phyloP scores from a whole-genome alignment of 2,888 invertebrate genomes.

The Cataglyphis altisquamis region DNA sequence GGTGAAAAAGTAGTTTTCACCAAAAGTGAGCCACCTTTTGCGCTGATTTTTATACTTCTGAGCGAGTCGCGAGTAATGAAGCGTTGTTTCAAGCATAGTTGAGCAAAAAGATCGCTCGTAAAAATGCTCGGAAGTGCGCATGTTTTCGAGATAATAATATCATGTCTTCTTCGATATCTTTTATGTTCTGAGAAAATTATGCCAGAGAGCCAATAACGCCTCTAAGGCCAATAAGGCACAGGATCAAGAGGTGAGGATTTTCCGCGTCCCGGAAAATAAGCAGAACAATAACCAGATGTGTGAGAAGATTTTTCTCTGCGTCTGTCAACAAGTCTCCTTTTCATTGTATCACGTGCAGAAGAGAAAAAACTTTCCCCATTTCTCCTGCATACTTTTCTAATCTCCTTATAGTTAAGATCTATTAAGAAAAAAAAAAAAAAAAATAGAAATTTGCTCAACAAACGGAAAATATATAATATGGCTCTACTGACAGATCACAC shows the following conservation, averaged over 20 bases:
- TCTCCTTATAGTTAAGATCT: neutral
- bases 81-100: slow-evolving; percentile 52
- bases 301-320: neutral
- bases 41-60: slow-evolving; percentile 61
- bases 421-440: neutral
- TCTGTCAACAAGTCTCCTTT: slow-evolving; percentile 20
- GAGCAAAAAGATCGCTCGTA: slow-evolving; percentile 62
- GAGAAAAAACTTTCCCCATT: slow-evolving; percentile 32
- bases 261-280: slow-evolving; percentile 11
- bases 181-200: slow-evolving; percentile 34
- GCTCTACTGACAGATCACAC: neutral
- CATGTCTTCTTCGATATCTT: slow-evolving; percentile 16
- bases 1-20: slow-evolving; percentile 5
- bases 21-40: slow-evolving; percentile 76
- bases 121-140: slow-evolving; percentile 59
- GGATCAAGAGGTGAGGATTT: neutral
- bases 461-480: neutral
- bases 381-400: slow-evolving; percentile 36
- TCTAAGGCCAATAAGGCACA: neutral
- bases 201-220: slow-evolving; percentile 18
- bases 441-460: neutral
- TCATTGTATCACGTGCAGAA: neutral
- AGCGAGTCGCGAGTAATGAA: slow-evolving; percentile 15
- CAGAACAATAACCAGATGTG: neutral
- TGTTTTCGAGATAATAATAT: slow-evolving; percentile 43